Percentiles rank a stretch among this genome's conserved stretches.
These are phyloP conservation scores for Subanguina moxae DNA, from an alignment of 1,140 invertebrate species.

Conservation along the genomic window DNA sequence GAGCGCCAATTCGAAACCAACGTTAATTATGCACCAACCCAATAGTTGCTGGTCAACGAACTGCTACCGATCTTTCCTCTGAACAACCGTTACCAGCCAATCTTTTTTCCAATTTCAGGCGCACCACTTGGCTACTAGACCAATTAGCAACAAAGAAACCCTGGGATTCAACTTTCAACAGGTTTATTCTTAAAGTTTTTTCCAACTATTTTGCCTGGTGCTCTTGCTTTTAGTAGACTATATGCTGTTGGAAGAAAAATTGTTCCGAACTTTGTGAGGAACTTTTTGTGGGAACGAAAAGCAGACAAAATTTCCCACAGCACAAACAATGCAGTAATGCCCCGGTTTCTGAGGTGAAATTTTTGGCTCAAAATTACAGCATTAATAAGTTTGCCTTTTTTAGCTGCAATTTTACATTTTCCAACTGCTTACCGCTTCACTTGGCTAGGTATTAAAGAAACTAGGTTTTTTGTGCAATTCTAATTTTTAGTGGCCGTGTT, in stretches of 20 bases:
- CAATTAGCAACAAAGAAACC: not conserved
- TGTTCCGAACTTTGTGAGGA: conserved; percentile 12
- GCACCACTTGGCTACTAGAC: conserved; percentile 3
- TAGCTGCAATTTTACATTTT: not conserved
- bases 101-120: not conserved
- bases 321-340: not conserved
- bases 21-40: no score
- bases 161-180: conserved; percentile 11
- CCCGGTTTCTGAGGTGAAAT: not conserved
- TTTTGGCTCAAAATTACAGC: not conserved
- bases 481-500: no score
- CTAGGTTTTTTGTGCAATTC: no score
- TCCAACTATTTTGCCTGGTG: no score
- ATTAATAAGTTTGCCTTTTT: not conserved
- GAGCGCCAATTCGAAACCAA: no score
- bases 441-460: not conserved
- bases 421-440: not conserved
- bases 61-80: no score
- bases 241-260: conserved; percentile 2
- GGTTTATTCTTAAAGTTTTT: no score
- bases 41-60: no score
- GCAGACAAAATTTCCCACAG: not conserved
- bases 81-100: no score
- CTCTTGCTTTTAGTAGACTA: not conserved
- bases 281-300: conserved; percentile 13